Evolutionary conservation across 2,888 invertebrate genomes (phyloP).

Genomic region (Heliconius charithonia): DNA sequence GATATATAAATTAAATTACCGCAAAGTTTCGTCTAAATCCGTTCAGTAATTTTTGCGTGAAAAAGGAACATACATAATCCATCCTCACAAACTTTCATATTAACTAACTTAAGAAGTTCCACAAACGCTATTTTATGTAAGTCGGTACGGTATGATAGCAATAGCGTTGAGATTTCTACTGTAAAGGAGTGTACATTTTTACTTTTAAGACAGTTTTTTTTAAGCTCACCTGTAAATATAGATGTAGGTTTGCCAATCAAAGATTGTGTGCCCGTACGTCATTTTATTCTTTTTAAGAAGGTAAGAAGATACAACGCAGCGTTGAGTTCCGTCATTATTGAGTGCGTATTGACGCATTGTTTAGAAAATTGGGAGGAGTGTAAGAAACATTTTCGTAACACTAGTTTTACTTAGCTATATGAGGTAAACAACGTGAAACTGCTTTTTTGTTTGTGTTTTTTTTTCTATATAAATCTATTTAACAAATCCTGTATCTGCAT

Average conservation of each 20-base stretch:
- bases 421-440: neutral
- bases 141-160: conserved; percentile 47
- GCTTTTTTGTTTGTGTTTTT: neutral
- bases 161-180: conserved; percentile 58
- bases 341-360: no score
- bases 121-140: conserved; percentile 26
- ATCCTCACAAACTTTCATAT: no score
- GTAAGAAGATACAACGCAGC: neutral
- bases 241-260: conserved; percentile 65
- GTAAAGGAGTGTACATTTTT: conserved; percentile 69
- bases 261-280: conserved; percentile 54
- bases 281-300: conserved; percentile 6
- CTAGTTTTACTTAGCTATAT: neutral
- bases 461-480: neutral
- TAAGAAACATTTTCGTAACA: neutral
- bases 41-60: neutral
- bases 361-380: neutral
- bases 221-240: conserved; percentile 77
- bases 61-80: neutral
- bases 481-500: neutral
- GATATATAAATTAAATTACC: no score
- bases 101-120: neutral
- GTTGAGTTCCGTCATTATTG: neutral
- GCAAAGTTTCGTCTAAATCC: neutral
- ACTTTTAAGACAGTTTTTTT: conserved; percentile 58